Percentiles rank a stretch among this genome's conserved stretches.
Evolutionary conservation across 2,888 invertebrate genomes (phyloP).

Genomic region (Nemoura dubitans): DNA sequence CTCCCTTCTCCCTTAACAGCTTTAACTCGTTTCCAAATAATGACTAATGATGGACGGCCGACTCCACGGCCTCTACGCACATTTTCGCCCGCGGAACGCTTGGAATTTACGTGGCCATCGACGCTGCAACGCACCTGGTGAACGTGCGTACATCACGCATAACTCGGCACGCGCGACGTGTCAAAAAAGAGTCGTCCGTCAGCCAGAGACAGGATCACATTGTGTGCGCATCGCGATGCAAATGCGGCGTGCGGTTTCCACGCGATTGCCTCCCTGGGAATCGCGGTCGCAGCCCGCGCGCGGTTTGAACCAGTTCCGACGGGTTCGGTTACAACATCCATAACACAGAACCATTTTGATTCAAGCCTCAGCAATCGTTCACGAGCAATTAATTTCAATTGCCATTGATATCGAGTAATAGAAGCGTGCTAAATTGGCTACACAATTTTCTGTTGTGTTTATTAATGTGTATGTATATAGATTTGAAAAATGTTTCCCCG

Average conservation of each 20-base stretch:
- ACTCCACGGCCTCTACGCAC: too few species aligned
- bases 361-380: slow-evolving; percentile 17
- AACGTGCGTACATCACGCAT: neutral
- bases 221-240: neutral
- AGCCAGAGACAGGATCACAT: too few species aligned
- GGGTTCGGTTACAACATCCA: neutral
- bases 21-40: neutral
- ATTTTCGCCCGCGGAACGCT: neutral
- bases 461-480: neutral
- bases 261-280: neutral
- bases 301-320: too few species aligned
- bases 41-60: neutral
- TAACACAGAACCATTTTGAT: neutral
- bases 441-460: neutral
- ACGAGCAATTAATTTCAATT: slow-evolving; percentile 15
- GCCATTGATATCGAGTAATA: neutral
- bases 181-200: too few species aligned
- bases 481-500: neutral
- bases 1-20: too few species aligned
- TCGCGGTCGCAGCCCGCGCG: neutral
- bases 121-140: neutral
- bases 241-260: neutral
- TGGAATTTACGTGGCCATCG: neutral
- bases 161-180: neutral
- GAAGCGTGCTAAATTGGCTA: neutral